A percentile compares a stretch with the other conserved stretches of the same genome.
Evolutionary conservation across 2,113 vertebrate genomes (phyloP).

Genomic region (Perognathus longimembris): DNA sequence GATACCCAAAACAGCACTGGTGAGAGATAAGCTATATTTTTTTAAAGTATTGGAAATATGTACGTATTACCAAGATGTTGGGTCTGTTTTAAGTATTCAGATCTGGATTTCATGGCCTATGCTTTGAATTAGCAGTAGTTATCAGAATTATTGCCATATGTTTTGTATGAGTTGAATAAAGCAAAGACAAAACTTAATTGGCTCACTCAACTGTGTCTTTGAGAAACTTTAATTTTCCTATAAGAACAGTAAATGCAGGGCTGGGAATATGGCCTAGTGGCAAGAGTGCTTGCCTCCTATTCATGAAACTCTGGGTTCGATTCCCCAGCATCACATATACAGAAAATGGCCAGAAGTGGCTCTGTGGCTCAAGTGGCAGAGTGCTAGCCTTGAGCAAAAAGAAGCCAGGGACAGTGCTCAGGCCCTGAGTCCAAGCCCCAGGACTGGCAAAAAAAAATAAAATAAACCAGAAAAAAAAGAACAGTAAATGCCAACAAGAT

Average conservation of each 20-base stretch:
- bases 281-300: no score
- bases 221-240: constrained; percentile 60
- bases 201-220: constrained; percentile 58
- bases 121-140: constrained; percentile 52
- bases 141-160: constrained; percentile 44
- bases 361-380: no score
- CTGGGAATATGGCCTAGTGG: no score
- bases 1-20: neutral
- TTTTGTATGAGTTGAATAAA: constrained; percentile 55
- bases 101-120: constrained; percentile 11
- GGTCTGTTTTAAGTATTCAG: neutral
- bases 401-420: no score
- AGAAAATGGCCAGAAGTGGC: no score
- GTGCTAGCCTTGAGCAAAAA: no score
- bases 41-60: constrained; percentile 42
- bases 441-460: no score
- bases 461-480: no score
- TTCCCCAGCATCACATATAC: no score
- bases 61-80: neutral
- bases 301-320: no score
- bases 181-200: constrained; percentile 50
- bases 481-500: constrained; percentile 62
- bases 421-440: no score
- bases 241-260: constrained; percentile 63
- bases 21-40: neutral